Evolutionary conservation across 2,113 vertebrate species (phyloP), one percentile per base, ranked within the genome.

Genomic region (Macquaria ambigua): DNA sequence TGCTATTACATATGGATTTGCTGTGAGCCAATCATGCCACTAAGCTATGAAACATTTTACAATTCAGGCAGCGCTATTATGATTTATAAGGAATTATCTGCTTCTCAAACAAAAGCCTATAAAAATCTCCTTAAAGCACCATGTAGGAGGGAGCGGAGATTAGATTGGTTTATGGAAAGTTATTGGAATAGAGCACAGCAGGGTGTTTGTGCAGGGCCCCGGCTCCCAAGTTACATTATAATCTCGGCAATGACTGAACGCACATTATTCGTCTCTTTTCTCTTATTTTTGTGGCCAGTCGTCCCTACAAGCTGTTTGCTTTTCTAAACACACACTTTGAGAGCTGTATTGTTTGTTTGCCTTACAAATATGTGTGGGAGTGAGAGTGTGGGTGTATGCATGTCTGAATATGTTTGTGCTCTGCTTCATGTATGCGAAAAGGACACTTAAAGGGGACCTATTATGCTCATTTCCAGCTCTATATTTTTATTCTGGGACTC

Each of bases 121-220:
- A 59, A 81, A 83, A 89, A 85, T 75, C 78, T 86, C 78, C 86
- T 89, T 80, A 82, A 89, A 87, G 81, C 59, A 46, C 25, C 23
- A 48, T 80, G 79, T 80, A 70, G 87, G 87, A 79, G 41, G 76
- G 67, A 76, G 46, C 53, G 59, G 64, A 68, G 80, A 85, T 89
- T 87, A 85, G 74, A 85, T 77, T 83, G 79, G 72, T 88, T 88
- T 91, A 84, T 90, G 87, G 79, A 83, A 93, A 93, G 92, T 90
- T 75, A 92, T 87, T 90, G 81, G 91, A 92, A 92, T 89, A 53
- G 58, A 84, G 77, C 87, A 81, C 90, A 89, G 81, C 74, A n/a
- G 78, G 89, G 69, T 84, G 61, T 83, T 88, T 91, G 59, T 69
- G 50, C 67, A 67, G 37, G 88, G 84, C 43, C 56, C 46, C 20